Evolutionary conservation across 2,888 invertebrate genomes (phyloP), one percentile per base, ranked within the genome.

Genomic region (Eumacrocentrus americanus): DNA sequence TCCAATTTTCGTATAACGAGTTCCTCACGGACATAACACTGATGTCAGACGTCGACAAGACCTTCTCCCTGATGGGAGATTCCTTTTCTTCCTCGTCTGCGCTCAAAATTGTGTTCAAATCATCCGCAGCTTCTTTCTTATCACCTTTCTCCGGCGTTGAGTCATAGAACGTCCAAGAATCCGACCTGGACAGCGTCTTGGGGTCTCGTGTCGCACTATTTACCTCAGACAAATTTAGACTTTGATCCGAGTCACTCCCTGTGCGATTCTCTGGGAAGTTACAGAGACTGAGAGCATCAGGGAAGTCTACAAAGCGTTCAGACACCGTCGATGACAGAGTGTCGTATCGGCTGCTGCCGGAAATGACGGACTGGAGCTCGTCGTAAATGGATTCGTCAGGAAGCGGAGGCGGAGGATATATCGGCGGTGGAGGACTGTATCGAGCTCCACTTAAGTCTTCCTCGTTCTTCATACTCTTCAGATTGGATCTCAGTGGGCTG

Each of bases 391-490:
- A 81, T 71, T 85, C 85, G 66, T 84, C 83, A 25, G 85, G 84
- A 69, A 83, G 78, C 46, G 85, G 85, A n/a, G 86, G 86, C 53
- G 86, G 86, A 42, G 86, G 86, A 71, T 85, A 85, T 23, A 81
- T 72, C n/a, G 86, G 85, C 12, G 86, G 86, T 37, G 86, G 85
- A 56, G 83, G 80, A 68, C 81, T 82, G 59, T 74, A 72, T 56
- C 73, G 67, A 29, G 53, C 57, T 7, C 70, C 70, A 58, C 74
- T 66, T 48, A 78, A 70, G 55, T 78, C 78, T 57, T 78, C 76
- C 52, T 75, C 74, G 62, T 67, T 73, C 47, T 70, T 67, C 44
- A 71, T 73, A 35, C 69, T 68, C 38, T 73, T 72, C 11, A 71
- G 44, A 64, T 75, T 75, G 4, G 66, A 69, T 37, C 68, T 70